Evolutionary conservation across 2,797 vertebrate species (phyloP), one percentile per base, ranked within the genome.

Genomic region (Pagetopsis macropterus): DNA sequence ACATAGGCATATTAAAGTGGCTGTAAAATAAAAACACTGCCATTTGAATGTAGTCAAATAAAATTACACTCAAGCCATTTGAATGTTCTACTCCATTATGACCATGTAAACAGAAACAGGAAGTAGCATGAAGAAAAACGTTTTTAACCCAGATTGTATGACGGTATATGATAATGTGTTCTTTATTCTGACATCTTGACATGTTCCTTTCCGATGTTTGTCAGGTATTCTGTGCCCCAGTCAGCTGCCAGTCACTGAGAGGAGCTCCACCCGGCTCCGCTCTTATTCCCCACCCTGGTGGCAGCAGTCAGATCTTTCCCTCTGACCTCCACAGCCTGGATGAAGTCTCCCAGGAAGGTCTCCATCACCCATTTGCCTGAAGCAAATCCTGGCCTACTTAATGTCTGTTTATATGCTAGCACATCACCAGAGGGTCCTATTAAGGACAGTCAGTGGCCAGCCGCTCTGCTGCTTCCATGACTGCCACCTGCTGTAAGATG

Each of bases 221-320:
- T 46, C 89, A 98, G 97, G 89, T 98, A 96, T 9, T 96, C 97
- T 46, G 79, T 95, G 68, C 92, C 94, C 75, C 94, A 95, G 51
- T 93, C 95, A 75, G 93, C 95, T 56, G 84, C 95, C 48, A 90
- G 95, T 89, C 96, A 96, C 76, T 98, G 94, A 98, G 72, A 23
- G 49, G 62, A 37, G 58, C 75, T 21, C 49, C 84, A 73, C 85
- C 86, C 91, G 85, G 85, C 60, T 75, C 74, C 83, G 86, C 84
- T 85, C 83, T 81, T 72, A 82, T 88, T 84, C 87, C 85, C 91
- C 87, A 82, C 81, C 87, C 81, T 79, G 76, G 65, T 79, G 79
- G 84, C 73, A 60, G 77, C 71, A 51, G 88, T 87, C 87, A 70
- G 86, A 85, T 76, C 65, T 81, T 81, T 80, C 68, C 71, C 75